phyloP scores from a whole-genome alignment of 2,797 vertebrate species.

The Emydoidea blandingii region DNA sequence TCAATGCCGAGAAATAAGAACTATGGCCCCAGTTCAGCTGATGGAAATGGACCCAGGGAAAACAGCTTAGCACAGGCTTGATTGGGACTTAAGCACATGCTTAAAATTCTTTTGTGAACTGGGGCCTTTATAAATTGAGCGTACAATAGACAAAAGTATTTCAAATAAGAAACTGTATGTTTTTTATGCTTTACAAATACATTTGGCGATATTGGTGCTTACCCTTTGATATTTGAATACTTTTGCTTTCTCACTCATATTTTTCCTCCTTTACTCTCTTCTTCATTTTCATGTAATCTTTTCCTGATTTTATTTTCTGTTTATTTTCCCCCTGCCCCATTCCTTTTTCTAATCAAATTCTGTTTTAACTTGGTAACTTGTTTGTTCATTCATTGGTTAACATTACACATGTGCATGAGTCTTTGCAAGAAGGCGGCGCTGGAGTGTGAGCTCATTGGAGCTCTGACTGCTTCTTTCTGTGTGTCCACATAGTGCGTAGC shows the following conservation, averaged over 20 bases:
- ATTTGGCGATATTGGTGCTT: not conserved
- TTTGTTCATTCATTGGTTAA: not conserved
- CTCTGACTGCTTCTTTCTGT: not conserved
- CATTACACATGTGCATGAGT: not conserved
- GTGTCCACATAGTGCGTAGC: not conserved
- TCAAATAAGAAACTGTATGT: not conserved
- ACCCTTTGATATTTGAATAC: not conserved
- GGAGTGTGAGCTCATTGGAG: not conserved
- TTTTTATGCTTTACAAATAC: not conserved
- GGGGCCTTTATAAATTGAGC: not conserved
- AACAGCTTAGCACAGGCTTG: not conserved
- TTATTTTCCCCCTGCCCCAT: not conserved
- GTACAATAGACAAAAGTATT: not conserved
- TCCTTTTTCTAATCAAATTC: not conserved
- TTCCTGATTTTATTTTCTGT: not conserved
- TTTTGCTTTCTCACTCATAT: not conserved
- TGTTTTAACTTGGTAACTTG: not conserved
- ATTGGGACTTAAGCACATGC: not conserved
- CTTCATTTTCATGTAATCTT: not conserved
- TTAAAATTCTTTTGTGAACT: not conserved
- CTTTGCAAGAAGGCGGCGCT: not conserved
- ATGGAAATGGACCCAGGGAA: not conserved
- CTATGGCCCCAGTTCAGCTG: accelerated
- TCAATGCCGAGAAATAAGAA: not conserved
- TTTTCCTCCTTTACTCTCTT: not conserved